Percentiles rank a stretch among this genome's conserved stretches.
Evolutionary conservation across 2,797 vertebrate genomes (phyloP).

Genomic region (Myoxocephalus aenaeus): DNA sequence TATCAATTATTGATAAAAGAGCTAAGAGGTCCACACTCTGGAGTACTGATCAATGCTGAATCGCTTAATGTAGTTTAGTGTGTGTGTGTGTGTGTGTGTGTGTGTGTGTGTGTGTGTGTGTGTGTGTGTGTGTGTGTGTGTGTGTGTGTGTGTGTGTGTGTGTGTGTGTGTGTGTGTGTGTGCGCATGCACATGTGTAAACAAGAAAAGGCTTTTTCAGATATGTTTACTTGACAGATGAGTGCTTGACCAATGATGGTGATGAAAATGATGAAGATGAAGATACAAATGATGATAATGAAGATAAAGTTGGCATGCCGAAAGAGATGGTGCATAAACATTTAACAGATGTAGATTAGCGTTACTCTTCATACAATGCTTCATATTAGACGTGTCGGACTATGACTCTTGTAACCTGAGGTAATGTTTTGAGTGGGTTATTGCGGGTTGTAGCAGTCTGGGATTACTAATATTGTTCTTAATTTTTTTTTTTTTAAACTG

Average conservation of each 20-base stretch:
- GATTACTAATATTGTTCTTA: neutral
- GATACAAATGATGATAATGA: neutral
- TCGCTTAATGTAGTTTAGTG: constrained; percentile 55
- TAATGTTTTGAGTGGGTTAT: neutral
- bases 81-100: constrained; percentile 31
- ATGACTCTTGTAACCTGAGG: neutral
- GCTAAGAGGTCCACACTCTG: constrained; percentile 64
- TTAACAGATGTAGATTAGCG: neutral
- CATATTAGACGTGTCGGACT: neutral
- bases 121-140: constrained; percentile 9
- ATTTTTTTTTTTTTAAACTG: too few relatives aligned
- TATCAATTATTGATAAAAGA: constrained; percentile 75
- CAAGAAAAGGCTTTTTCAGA: neutral
- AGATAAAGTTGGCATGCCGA: neutral
- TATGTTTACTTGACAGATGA: constrained; percentile 15
- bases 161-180: neutral
- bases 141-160: constrained; percentile 33
- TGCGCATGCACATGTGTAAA: neutral
- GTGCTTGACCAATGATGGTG: neutral
- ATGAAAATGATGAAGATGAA: neutral
- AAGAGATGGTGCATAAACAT: constrained; percentile 4
- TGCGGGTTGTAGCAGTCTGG: neutral
- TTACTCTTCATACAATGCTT: neutral
- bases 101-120: constrained; percentile 18
- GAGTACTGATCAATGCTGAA: constrained; percentile 75